Conservation (phyloP, 2,113 vertebrate genomes). For the Erinaceus europaeus region DNA sequence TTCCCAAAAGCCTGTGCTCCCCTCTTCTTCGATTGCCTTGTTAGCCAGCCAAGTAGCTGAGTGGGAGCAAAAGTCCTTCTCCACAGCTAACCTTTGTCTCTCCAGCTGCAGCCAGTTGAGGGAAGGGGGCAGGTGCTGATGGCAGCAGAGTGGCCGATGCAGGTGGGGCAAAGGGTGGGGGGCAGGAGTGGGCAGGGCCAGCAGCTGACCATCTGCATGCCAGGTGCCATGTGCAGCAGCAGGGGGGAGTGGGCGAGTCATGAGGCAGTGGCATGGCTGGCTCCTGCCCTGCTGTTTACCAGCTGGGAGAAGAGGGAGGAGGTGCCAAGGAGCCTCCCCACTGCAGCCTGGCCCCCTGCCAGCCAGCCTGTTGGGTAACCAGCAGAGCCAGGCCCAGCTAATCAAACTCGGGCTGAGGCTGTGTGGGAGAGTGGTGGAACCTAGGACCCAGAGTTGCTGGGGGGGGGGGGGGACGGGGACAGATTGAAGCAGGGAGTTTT, state of each 20-base stretch:
- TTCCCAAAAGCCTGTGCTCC: not conserved
- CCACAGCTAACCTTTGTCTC: not conserved
- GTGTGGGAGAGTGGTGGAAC: not conserved
- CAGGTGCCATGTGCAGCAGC: slow-evolving; percentile 62
- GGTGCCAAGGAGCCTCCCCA: slow-evolving; percentile 62
- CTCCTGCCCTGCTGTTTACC: slow-evolving; percentile 71
- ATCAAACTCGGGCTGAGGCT: slow-evolving; percentile 67
- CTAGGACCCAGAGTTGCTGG: no score
- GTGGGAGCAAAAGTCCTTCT: not conserved
- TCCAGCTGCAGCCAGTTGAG: not conserved
- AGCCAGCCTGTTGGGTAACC: slow-evolving; percentile 67
- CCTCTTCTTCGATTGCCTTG: no score
- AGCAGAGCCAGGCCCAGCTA: slow-evolving; percentile 73
- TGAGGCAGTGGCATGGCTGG: slow-evolving; percentile 59
- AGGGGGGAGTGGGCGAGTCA: slow-evolving; percentile 52
- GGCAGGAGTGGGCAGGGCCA: not conserved
- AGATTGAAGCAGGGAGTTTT: not conserved
- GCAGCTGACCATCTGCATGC: slow-evolving; percentile 40
- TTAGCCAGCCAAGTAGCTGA: not conserved
- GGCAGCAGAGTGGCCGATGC: not conserved
- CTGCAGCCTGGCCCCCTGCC: slow-evolving; percentile 64
- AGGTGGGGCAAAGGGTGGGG: not conserved
- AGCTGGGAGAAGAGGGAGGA: slow-evolving; percentile 59
- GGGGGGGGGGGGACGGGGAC: no score
- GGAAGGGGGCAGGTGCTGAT: not conserved